phyloP scores from a whole-genome alignment of 2,113 vertebrate species.

The Chrysemys picta region DNA sequence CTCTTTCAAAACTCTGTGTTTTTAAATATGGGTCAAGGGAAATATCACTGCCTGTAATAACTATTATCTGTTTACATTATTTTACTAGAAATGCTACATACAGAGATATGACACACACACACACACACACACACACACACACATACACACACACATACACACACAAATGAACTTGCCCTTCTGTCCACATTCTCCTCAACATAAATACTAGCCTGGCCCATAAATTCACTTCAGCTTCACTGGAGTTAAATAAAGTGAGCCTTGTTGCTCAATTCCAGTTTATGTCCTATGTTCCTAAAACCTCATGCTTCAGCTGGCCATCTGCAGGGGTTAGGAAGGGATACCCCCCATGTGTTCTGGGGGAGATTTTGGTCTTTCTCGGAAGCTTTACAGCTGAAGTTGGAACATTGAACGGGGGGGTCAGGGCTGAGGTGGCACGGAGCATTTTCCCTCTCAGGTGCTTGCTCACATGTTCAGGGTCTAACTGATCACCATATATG shows the following conservation, averaged over 20 bases:
- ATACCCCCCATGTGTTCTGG: not conserved
- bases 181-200: not conserved
- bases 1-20: accelerated
- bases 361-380: not conserved
- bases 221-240: not conserved
- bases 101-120: accelerated
- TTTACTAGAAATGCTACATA: accelerated
- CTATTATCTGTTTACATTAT: not conserved
- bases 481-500: not conserved
- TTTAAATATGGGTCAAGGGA: not conserved
- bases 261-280: not conserved
- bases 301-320: not conserved
- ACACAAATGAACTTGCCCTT: not conserved
- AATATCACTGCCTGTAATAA: accelerated
- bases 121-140: too few relatives aligned
- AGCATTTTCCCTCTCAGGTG: not conserved
- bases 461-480: not conserved
- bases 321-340: not conserved
- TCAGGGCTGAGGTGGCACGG: too few relatives aligned
- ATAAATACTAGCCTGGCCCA: not conserved
- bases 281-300: not conserved
- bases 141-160: too few relatives aligned
- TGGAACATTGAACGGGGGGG: not conserved
- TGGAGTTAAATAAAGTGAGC: not conserved
- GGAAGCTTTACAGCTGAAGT: not conserved